Conservation (phyloP, 2,113 vertebrate species). For the Amazona vittata region DNA sequence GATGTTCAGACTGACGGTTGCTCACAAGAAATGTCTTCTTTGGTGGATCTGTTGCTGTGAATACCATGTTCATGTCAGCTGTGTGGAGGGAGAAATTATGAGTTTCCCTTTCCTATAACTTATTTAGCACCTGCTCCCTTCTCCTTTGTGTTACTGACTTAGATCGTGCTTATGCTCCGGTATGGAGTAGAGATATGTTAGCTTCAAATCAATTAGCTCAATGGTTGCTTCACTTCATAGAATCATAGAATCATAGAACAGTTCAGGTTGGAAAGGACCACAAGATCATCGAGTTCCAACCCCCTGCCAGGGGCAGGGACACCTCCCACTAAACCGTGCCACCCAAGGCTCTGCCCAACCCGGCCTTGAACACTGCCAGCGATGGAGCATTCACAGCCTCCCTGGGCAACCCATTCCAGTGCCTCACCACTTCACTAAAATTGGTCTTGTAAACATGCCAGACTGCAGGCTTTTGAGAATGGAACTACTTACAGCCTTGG, state of each 20-base stretch:
- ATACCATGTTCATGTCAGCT: neutral
- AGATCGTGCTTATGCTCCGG: fast-evolving
- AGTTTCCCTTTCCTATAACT: neutral
- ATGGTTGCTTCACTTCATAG: neutral
- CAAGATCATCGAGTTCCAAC: too few relatives aligned
- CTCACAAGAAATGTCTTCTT: neutral
- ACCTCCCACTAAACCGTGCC: too few relatives aligned
- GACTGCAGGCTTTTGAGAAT: neutral
- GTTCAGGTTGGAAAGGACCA: too few relatives aligned
- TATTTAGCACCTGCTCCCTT: neutral
- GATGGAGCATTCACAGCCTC: too few relatives aligned
- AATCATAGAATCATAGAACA: too few relatives aligned
- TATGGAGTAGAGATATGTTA: neutral
- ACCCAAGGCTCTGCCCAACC: too few relatives aligned
- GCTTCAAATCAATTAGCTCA: neutral
- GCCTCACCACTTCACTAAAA: neutral
- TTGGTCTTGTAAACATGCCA: neutral
- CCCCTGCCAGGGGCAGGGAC: too few relatives aligned
- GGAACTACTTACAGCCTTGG: neutral
- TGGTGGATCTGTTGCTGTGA: neutral
- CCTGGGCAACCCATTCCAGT: neutral
- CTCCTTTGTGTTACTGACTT: neutral
- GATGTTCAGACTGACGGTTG: neutral
- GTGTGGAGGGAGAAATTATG: neutral
- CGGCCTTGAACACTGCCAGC: too few relatives aligned